phyloP scores from a whole-genome alignment of 2,888 invertebrate genomes.

The Ernsta delagoae region DNA sequence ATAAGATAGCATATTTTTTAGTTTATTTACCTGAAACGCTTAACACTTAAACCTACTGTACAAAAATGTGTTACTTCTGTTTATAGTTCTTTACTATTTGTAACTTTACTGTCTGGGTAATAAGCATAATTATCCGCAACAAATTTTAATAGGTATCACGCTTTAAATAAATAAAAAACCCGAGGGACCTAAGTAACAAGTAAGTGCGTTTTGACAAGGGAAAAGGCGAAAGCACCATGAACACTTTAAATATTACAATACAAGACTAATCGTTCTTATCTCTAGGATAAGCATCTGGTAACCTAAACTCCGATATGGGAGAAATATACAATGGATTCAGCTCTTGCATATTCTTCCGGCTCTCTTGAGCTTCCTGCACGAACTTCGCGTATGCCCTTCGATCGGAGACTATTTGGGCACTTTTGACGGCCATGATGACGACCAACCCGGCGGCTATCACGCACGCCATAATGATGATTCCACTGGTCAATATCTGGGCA shows the following conservation, averaged over 20 bases:
- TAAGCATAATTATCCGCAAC: too few species aligned
- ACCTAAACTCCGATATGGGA: conserved; percentile 82
- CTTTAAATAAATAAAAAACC: too few species aligned
- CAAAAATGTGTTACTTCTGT: too few species aligned
- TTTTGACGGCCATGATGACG: conserved; percentile 68
- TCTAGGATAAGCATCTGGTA: conserved; percentile 80
- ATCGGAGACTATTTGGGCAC: conserved; percentile 75
- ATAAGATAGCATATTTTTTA: neutral
- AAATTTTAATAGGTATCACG: too few species aligned
- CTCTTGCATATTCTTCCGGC: conserved; percentile 67
- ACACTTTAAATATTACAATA: neutral
- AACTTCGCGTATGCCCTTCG: conserved; percentile 83
- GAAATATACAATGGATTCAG: conserved; percentile 87
- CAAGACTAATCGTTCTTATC: conserved; percentile 64
- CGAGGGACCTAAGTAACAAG: too few species aligned
- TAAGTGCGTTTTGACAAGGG: too few species aligned
- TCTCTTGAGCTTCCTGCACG: conserved; percentile 69
- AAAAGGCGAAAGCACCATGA: too few species aligned
- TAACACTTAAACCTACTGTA: too few species aligned
- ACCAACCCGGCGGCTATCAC: conserved; percentile 78
- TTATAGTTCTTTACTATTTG: too few species aligned
- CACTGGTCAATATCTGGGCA: conserved; percentile 66
- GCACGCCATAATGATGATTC: conserved; percentile 67
- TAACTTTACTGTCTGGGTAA: too few species aligned
- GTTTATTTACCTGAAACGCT: too few species aligned